Evolutionary conservation across 2,888 invertebrate genomes (phyloP).

Genomic region (Trissolcus japonicus): DNA sequence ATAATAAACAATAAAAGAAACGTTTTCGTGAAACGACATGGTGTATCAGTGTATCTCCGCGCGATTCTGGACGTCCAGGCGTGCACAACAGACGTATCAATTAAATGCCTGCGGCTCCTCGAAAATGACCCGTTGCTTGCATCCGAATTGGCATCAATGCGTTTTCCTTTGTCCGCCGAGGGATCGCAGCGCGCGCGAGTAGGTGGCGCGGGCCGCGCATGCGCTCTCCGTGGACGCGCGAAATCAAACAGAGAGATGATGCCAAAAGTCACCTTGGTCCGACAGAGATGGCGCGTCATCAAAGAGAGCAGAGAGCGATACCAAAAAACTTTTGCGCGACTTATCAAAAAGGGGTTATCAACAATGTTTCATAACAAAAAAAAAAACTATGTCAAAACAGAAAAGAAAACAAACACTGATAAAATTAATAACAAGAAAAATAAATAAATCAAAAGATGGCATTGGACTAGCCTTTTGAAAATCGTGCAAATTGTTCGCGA

Average conservation of each 20-base stretch:
- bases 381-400: background rate
- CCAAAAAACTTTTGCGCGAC: no score
- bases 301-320: no score
- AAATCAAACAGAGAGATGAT: slow-evolving; percentile 17
- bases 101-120: slow-evolving; percentile 53
- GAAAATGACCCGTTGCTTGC: slow-evolving; percentile 53
- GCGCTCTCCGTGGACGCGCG: slow-evolving; percentile 27
- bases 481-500: no score
- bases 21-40: slow-evolving; percentile 22
- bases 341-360: no score
- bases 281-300: slow-evolving; percentile 23
- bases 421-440: no score
- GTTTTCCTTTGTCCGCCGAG: slow-evolving; percentile 51
- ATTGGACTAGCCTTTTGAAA: no score
- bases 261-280: slow-evolving; percentile 8
- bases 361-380: slow-evolving; percentile 1
- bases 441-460: no score
- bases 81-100: slow-evolving; percentile 48
- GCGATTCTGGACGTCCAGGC: slow-evolving; percentile 44
- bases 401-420: no score
- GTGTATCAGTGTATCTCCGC: slow-evolving; percentile 15
- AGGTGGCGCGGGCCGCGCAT: slow-evolving; percentile 41
- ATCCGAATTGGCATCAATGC: slow-evolving; percentile 55
- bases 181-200: slow-evolving; percentile 25
- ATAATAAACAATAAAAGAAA: background rate